A percentile compares a stretch with the other conserved stretches of the same genome.
Conservation (phyloP, 2,888 invertebrate species). For the Ganaspis brasiliensis region DNA sequence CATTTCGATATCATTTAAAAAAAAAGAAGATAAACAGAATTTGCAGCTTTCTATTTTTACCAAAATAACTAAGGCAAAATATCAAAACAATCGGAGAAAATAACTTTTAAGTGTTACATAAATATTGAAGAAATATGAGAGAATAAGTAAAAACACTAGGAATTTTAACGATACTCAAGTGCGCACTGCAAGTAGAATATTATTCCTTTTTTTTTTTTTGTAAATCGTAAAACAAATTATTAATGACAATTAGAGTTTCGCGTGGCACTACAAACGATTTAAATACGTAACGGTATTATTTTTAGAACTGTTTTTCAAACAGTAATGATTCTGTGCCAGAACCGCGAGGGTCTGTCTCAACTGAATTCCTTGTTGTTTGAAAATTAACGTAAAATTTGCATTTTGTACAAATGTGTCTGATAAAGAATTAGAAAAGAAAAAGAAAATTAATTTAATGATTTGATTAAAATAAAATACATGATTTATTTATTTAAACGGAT, state of each 20-base stretch:
- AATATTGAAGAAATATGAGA: background rate
- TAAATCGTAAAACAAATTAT: slow-evolving; percentile 17
- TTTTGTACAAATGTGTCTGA: too few relatives aligned
- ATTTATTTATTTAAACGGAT: too few relatives aligned
- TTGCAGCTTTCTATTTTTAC: too few relatives aligned
- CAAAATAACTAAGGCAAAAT: too few relatives aligned
- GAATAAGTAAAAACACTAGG: background rate
- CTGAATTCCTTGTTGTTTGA: slow-evolving; percentile 11
- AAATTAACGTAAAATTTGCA: too few relatives aligned
- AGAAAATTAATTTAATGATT: too few relatives aligned
- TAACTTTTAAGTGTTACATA: background rate
- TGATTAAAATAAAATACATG: too few relatives aligned
- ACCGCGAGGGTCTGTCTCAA: background rate
- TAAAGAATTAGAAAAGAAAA: too few relatives aligned
- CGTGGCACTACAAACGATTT: background rate
- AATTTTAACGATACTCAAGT: slow-evolving; percentile 5
- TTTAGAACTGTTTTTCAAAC: slow-evolving; percentile 31
- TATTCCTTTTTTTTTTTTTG: background rate
- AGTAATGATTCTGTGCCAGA: slow-evolving; percentile 21
- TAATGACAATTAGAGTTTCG: background rate
- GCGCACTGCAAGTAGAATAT: background rate
- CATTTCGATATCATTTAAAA: background rate
- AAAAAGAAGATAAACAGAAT: background rate
- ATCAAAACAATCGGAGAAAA: too few relatives aligned
- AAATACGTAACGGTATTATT: background rate